phyloP scores from a whole-genome alignment of 2,797 vertebrate species.

The Microtus obscurus region DNA sequence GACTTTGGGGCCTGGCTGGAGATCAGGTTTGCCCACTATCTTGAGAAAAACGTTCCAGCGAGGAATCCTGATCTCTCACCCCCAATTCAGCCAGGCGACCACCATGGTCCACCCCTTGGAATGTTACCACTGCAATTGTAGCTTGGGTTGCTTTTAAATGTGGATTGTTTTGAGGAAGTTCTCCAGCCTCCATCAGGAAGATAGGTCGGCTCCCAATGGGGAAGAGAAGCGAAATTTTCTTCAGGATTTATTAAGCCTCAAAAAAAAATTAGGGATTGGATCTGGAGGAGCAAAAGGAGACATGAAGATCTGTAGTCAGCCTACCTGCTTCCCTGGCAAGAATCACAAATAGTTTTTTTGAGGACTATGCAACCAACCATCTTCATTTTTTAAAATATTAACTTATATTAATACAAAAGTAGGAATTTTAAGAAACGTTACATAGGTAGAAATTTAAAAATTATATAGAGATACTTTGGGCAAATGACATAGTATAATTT shows the following conservation, averaged over 20 bases:
- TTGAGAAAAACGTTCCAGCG: conserved; percentile 71
- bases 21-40: conserved; percentile 81
- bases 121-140: conserved; percentile 60
- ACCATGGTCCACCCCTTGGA: neutral
- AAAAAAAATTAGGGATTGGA: neutral
- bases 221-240: conserved; percentile 81
- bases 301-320: neutral
- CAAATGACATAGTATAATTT: neutral
- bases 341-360: no score
- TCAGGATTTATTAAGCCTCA: conserved; percentile 79
- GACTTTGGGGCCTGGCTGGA: conserved; percentile 42
- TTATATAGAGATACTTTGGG: conserved; percentile 26
- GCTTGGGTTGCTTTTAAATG: conserved; percentile 83
- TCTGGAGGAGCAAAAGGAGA: neutral
- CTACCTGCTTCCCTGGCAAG: neutral
- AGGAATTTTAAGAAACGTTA: neutral
- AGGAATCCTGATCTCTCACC: conserved; percentile 78
- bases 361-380: neutral
- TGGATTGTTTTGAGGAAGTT: conserved; percentile 76
- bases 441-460: neutral
- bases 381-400: conserved; percentile 6
- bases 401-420: conserved; percentile 7
- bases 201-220: conserved; percentile 58
- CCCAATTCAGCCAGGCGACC: conserved; percentile 20
- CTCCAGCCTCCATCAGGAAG: conserved; percentile 44